Evolutionary conservation across 2,888 invertebrate species (phyloP).

Genomic region (Formica aserva): DNA sequence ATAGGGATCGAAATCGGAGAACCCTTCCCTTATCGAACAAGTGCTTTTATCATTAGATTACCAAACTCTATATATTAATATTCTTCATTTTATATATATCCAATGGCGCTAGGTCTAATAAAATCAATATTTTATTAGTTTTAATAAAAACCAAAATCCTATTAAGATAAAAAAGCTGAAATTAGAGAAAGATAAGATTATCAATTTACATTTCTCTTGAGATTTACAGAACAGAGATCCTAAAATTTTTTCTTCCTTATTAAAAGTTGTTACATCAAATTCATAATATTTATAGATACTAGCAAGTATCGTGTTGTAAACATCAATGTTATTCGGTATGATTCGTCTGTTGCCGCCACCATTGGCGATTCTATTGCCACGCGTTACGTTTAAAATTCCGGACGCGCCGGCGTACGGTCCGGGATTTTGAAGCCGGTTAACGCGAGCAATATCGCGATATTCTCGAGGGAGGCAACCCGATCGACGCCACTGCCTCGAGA

Average conservation of each 20-base stretch:
- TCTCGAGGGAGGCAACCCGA: slow-evolving; percentile 40
- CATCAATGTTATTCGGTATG: slow-evolving; percentile 3
- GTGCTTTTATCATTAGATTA: background rate
- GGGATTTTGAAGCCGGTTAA: slow-evolving; percentile 73
- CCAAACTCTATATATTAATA: background rate
- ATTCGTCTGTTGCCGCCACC: background rate
- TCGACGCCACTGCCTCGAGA: slow-evolving; percentile 33
- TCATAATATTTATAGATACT: background rate
- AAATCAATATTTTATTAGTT: background rate
- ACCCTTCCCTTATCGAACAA: background rate
- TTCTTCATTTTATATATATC: background rate
- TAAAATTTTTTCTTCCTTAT: background rate
- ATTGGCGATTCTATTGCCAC: slow-evolving; percentile 35
- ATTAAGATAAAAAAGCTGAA: background rate
- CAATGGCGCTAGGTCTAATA: background rate
- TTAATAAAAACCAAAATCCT: no score
- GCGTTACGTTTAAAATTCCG: slow-evolving; percentile 67
- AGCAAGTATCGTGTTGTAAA: background rate
- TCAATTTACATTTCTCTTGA: background rate
- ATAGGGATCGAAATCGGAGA: background rate
- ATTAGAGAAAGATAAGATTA: background rate
- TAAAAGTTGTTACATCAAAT: background rate
- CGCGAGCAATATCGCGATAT: slow-evolving; percentile 65
- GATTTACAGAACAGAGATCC: background rate
- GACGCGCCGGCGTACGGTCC: slow-evolving; percentile 55